Evolutionary conservation across 2,888 invertebrate species (phyloP).

Genomic region (Neocrepidodera transversa): DNA sequence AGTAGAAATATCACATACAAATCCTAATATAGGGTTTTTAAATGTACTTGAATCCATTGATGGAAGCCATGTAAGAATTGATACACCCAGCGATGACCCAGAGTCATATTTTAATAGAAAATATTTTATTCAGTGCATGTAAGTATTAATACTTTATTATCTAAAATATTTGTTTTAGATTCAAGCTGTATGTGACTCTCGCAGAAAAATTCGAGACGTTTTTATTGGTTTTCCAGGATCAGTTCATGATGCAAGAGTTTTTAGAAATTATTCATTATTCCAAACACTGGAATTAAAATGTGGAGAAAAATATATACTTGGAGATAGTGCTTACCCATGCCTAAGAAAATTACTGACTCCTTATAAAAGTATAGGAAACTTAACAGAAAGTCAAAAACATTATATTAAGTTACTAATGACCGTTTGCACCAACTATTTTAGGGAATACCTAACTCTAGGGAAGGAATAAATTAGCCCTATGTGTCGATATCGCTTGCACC

Average conservation of each 20-base stretch:
- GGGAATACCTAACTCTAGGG: too few relatives aligned
- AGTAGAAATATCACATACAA: conserved; percentile 26
- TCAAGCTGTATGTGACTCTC: conserved; percentile 40
- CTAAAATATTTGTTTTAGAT: conserved; percentile 33
- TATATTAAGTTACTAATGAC: too few relatives aligned
- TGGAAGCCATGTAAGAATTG: conserved; percentile 35
- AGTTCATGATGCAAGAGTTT: conserved; percentile 39
- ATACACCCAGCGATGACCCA: conserved; percentile 35
- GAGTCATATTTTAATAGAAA: conserved; percentile 36
- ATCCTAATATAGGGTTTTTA: conserved; percentile 32
- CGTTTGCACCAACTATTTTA: too few relatives aligned
- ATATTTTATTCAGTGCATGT: conserved; percentile 33
- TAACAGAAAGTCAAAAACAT: conserved; percentile 7
- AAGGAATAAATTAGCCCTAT: too few relatives aligned
- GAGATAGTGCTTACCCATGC: conserved; percentile 41
- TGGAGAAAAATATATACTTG: conserved; percentile 35
- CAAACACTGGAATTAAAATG: conserved; percentile 31
- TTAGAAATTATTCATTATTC: conserved; percentile 23
- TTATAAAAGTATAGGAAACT: conserved; percentile 33
- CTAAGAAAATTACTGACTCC: conserved; percentile 35
- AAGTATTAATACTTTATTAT: background rate
- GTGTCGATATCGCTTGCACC: too few relatives aligned
- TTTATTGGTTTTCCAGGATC: conserved; percentile 43
- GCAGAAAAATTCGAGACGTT: conserved; percentile 35
- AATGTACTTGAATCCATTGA: conserved; percentile 31